phyloP scores from a whole-genome alignment of 2,113 vertebrate genomes.

The Girardinichthys multiradiatus region DNA sequence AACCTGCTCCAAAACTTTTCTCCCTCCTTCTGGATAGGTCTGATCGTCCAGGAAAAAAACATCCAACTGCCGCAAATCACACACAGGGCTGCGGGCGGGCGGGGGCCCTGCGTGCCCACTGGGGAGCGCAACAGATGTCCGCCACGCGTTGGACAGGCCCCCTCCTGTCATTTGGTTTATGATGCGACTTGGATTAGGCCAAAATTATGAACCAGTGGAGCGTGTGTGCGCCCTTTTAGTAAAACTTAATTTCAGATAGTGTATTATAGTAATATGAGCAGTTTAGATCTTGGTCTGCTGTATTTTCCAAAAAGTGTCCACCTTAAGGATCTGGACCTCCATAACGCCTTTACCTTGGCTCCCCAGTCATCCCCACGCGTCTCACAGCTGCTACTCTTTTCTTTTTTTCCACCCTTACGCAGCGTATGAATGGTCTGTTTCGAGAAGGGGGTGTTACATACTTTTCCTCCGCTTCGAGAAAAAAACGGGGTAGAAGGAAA shows the following conservation, averaged over 20 bases:
- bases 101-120: no score
- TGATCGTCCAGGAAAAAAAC: not conserved
- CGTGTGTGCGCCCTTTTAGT: not conserved
- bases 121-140: slow-evolving; percentile 78
- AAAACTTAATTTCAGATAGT: not conserved
- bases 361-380: slow-evolving; percentile 32
- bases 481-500: slow-evolving; percentile 46
- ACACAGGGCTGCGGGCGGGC: no score
- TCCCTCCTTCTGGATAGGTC: not conserved
- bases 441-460: slow-evolving; percentile 53
- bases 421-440: slow-evolving; percentile 55
- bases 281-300: not conserved
- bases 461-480: slow-evolving; percentile 56
- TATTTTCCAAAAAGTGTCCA: not conserved
- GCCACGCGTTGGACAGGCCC: slow-evolving; percentile 61
- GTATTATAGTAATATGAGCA: no score
- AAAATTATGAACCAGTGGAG: slow-evolving; percentile 25
- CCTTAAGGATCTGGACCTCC: not conserved
- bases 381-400: slow-evolving; percentile 29
- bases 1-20: slow-evolving; percentile 31
- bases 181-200: slow-evolving; percentile 67
- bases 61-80: slow-evolving; percentile 22
- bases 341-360: no score
- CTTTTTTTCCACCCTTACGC: not conserved
- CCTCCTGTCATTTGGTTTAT: slow-evolving; percentile 54